These are phyloP conservation scores for Zaprionus lineosus DNA, from an alignment of 2,888 invertebrate species.

Conservation along the genomic window DNA sequence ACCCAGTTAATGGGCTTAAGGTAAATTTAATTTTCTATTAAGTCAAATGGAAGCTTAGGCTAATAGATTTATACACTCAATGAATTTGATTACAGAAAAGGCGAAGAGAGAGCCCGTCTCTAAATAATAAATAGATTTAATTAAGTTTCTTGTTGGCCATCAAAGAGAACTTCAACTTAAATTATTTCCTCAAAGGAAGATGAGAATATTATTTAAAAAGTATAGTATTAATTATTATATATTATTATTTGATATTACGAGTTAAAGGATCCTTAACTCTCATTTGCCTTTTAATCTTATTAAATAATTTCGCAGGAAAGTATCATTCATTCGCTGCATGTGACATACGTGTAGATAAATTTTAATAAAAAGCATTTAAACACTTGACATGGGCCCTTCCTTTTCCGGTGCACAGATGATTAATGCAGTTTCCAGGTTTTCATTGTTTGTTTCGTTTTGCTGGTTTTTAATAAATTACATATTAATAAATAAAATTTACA, in stretches of 20 bases:
- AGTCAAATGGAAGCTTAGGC: neutral
- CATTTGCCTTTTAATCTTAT: no score
- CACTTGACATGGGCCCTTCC: conserved; percentile 47
- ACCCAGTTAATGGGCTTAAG: conserved; percentile 13
- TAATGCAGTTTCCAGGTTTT: conserved; percentile 43
- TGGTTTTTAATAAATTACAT: conserved; percentile 37
- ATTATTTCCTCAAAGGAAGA: neutral
- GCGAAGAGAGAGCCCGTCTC: no score
- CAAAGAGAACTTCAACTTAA: no score
- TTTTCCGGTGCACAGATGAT: conserved; percentile 45
- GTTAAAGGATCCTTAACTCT: no score
- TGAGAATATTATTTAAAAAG: neutral
- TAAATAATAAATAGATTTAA: no score
- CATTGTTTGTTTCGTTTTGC: conserved; percentile 21
- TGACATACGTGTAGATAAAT: conserved; percentile 24
- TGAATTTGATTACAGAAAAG: no score
- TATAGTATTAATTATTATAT: no score
- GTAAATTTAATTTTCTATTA: conserved; percentile 23
- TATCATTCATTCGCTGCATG: conserved; percentile 1
- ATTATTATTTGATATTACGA: no score
- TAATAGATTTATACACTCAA: no score
- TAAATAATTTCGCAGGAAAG: no score
- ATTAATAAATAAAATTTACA: conserved; percentile 58
- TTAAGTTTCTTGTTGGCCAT: no score
- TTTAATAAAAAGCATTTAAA: conserved; percentile 30